Conservation (phyloP, 2,888 invertebrate genomes). For the Agriopis aurantiaria region DNA sequence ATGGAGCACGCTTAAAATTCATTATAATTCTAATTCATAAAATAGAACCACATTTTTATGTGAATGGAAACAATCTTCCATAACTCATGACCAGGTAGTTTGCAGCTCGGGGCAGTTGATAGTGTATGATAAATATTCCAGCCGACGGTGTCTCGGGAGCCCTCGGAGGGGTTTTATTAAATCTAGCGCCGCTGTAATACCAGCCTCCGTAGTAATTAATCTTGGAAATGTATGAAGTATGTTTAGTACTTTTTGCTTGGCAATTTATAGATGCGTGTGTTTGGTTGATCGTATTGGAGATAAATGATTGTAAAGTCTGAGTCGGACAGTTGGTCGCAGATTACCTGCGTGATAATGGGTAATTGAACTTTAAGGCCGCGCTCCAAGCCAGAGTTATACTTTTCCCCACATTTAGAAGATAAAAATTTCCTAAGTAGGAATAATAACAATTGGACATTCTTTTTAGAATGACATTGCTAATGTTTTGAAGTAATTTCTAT, state of each 20-base stretch:
- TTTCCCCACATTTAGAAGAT: no score
- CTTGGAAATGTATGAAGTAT: slow-evolving; percentile 8
- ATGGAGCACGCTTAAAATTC: no score
- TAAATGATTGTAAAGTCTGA: slow-evolving; percentile 9
- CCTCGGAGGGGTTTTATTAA: slow-evolving; percentile 30
- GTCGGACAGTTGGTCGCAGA: background rate
- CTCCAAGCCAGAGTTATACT: no score
- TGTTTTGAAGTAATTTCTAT: no score
- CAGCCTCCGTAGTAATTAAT: slow-evolving; percentile 24
- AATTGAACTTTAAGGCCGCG: background rate
- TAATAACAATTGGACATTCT: no score
- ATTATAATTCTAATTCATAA: no score
- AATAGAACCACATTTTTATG: slow-evolving; percentile 27
- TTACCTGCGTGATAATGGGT: background rate
- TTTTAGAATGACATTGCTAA: no score
- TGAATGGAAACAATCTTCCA: slow-evolving; percentile 58
- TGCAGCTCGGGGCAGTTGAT: slow-evolving; percentile 46
- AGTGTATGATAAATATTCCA: slow-evolving; percentile 50
- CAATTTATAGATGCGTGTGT: slow-evolving; percentile 21
- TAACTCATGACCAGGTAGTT: slow-evolving; percentile 65
- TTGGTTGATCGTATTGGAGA: slow-evolving; percentile 8
- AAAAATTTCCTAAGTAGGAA: no score
- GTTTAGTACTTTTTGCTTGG: slow-evolving; percentile 23
- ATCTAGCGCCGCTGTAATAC: slow-evolving; percentile 15
- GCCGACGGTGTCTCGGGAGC: slow-evolving; percentile 21